A percentile compares a stretch with the other conserved stretches of the same genome.
Conservation (phyloP, 2,797 vertebrate species). For the Dermochelys coriacea region DNA sequence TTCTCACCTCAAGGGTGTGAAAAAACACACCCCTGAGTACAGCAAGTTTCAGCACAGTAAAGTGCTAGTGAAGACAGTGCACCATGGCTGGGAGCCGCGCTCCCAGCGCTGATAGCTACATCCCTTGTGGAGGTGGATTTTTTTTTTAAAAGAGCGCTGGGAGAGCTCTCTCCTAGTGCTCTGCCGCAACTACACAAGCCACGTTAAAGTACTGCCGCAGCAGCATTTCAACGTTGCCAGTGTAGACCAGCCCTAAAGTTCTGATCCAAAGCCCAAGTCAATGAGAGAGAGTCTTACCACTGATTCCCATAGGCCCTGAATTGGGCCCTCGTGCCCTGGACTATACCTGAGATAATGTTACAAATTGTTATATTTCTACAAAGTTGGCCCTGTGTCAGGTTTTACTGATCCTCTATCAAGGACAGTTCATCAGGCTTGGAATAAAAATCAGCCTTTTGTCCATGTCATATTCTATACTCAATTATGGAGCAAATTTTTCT, state of each 20-base stretch:
- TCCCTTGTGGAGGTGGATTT: too few relatives aligned
- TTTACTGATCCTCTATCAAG: background rate
- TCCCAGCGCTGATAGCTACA: too few relatives aligned
- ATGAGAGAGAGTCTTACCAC: accelerated
- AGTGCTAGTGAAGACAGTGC: too few relatives aligned
- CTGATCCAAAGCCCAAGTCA: constrained; percentile 1
- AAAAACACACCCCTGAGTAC: too few relatives aligned
- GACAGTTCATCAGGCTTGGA: background rate
- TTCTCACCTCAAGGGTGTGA: too few relatives aligned
- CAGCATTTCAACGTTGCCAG: too few relatives aligned
- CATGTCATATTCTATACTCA: background rate
- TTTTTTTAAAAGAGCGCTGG: too few relatives aligned
- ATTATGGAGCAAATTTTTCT: background rate
- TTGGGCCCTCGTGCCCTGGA: background rate
- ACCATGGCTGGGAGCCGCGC: too few relatives aligned
- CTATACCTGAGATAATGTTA: background rate
- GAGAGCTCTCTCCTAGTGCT: too few relatives aligned
- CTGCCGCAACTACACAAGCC: too few relatives aligned
- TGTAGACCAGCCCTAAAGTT: background rate
- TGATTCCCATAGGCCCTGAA: background rate
- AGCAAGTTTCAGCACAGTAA: too few relatives aligned
- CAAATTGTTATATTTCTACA: background rate
- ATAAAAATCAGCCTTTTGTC: background rate
- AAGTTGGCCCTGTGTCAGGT: background rate
- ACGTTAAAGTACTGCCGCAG: too few relatives aligned